phyloP scores from a whole-genome alignment of 2,113 vertebrate species.

The Axis porcinus region DNA sequence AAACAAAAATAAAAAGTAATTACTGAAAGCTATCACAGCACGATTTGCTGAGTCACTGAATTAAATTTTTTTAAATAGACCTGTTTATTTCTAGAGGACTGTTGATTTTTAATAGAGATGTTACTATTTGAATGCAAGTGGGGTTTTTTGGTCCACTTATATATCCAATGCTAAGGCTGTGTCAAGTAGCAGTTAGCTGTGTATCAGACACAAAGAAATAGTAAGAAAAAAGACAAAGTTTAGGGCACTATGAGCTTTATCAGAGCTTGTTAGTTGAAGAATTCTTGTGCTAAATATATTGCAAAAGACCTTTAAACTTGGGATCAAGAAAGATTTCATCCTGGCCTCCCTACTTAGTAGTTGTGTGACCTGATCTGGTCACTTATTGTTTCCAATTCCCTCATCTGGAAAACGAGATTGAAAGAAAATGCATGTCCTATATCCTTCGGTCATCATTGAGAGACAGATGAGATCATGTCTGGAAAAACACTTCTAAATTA shows the following conservation, averaged over 20 bases:
- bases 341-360: neutral
- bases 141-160: neutral
- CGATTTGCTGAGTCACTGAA: slow-evolving; percentile 46
- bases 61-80: slow-evolving; percentile 18
- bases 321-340: neutral
- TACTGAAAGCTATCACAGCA: slow-evolving; percentile 26
- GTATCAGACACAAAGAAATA: neutral
- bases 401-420: slow-evolving; percentile 29
- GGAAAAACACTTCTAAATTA: slow-evolving; percentile 35
- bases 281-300: neutral
- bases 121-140: slow-evolving; percentile 49
- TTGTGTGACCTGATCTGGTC: neutral
- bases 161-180: neutral
- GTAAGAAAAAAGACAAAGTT: neutral
- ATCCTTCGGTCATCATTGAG: neutral
- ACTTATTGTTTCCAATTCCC: neutral
- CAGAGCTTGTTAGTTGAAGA: neutral
- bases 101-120: slow-evolving; percentile 55
- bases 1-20: slow-evolving; percentile 47
- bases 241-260: neutral
- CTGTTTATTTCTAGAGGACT: slow-evolving; percentile 56
- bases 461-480: slow-evolving; percentile 57
- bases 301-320: neutral
- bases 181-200: neutral
- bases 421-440: neutral